Evolutionary conservation across 2,113 vertebrate species (phyloP).

Genomic region (Coturnix japonica): DNA sequence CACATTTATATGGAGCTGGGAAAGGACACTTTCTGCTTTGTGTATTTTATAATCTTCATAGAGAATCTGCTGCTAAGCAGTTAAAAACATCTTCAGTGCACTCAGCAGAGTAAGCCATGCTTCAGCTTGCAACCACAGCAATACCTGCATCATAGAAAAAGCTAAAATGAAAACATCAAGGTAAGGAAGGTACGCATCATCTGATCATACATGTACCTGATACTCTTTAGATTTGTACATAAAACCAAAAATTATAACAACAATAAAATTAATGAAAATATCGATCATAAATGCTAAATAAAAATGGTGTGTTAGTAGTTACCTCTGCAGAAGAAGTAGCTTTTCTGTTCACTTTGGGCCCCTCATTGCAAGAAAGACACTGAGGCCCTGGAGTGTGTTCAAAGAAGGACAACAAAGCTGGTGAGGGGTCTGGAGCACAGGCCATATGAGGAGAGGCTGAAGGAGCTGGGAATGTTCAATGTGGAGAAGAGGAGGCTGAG

Average conservation of each 20-base stretch:
- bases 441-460: too few species aligned
- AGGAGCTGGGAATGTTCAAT: too few species aligned
- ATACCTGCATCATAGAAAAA: not conserved
- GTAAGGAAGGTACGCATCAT: not conserved
- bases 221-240: not conserved
- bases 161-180: not conserved
- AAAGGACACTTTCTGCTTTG: not conserved
- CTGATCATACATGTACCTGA: too few species aligned
- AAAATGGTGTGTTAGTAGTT: not conserved
- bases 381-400: too few species aligned
- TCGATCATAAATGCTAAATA: not conserved
- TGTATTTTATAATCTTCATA: not conserved
- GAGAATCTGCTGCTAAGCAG: not conserved
- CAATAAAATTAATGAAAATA: not conserved
- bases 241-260: not conserved
- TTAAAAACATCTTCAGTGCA: not conserved
- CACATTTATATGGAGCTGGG: not conserved
- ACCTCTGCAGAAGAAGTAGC: not conserved
- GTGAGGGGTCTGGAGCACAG: too few species aligned
- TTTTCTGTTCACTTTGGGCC: not conserved
- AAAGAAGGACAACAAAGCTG: too few species aligned
- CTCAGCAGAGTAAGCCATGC: rapidly evolving
- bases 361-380: too few species aligned
- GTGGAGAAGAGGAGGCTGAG: too few species aligned
- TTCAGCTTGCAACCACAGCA: not conserved